Percentiles rank a stretch among this genome's conserved stretches.
phyloP scores from a whole-genome alignment of 2,888 invertebrate genomes.

The Coecobrya sp. region DNA sequence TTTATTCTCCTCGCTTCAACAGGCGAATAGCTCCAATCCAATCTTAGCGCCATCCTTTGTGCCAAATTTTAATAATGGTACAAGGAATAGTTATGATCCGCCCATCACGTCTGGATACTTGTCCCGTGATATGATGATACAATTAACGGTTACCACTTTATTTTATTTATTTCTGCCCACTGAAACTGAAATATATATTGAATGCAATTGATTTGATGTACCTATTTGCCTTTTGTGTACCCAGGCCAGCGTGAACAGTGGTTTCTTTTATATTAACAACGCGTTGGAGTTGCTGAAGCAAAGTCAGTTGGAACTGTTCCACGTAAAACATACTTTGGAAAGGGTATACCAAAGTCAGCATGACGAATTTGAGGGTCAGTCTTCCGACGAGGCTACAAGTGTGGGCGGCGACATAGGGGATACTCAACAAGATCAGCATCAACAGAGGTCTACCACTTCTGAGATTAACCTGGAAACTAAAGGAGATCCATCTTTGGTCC shows the following conservation, averaged over 20 bases:
- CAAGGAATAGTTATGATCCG: background rate
- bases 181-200: background rate
- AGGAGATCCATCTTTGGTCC: background rate
- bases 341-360: conserved; percentile 25
- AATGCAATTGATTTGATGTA: background rate
- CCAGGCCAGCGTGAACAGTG: conserved; percentile 24
- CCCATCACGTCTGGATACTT: background rate
- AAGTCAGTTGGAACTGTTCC: conserved; percentile 41
- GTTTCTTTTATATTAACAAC: conserved; percentile 33
- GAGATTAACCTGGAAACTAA: background rate
- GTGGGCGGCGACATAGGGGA: too few species aligned
- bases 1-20: background rate
- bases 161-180: too few species aligned
- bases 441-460: background rate
- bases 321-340: background rate
- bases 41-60: background rate
- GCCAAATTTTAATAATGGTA: background rate
- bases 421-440: too few species aligned
- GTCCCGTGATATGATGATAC: conserved; percentile 6
- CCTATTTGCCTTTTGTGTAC: background rate
- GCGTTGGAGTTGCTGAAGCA: conserved; percentile 28
- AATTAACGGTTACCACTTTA: conserved; percentile 7
- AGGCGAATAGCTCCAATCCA: too few species aligned
- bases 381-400: background rate
- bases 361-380: background rate